Percentiles rank a stretch among this genome's conserved stretches.
phyloP scores from a whole-genome alignment of 2,113 vertebrate genomes.

The Sinocyclocheilus grahami region DNA sequence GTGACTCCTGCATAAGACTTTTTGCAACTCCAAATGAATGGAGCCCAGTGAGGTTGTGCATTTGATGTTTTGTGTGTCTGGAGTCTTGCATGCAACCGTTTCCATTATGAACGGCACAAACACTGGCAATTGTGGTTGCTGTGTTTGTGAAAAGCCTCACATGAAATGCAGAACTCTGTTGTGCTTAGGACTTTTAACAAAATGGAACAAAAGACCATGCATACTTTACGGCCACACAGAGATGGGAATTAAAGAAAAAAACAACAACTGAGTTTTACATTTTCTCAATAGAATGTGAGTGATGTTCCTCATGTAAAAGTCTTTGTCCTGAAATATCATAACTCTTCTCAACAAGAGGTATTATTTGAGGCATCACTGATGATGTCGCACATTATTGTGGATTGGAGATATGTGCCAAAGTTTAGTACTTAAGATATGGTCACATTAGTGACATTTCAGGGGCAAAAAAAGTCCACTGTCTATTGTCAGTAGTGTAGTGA shows the following conservation, averaged over 20 bases:
- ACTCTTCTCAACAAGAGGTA: not conserved
- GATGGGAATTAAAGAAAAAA: not conserved
- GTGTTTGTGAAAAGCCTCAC: slow-evolving; percentile 9
- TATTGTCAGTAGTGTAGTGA: not conserved
- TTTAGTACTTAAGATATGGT: not conserved
- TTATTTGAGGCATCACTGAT: not conserved
- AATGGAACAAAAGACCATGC: not conserved
- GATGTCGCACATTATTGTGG: not conserved
- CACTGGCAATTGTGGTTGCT: not conserved
- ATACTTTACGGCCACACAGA: not conserved
- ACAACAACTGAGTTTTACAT: not conserved
- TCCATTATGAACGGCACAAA: slow-evolving; percentile 8
- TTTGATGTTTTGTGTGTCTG: slow-evolving; percentile 6
- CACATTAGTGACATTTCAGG: too few species aligned
- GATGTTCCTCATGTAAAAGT: not conserved
- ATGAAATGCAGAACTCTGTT: slow-evolving; percentile 3
- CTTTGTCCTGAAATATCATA: not conserved
- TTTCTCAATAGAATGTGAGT: not conserved
- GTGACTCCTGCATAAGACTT: slow-evolving; percentile 25
- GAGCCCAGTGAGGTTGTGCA: not conserved
- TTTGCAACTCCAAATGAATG: slow-evolving; percentile 14
- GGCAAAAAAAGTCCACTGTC: not conserved
- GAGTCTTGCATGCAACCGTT: slow-evolving; percentile 32
- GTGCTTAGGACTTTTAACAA: not conserved
- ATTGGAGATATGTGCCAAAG: not conserved